phyloP scores from a whole-genome alignment of 2,888 invertebrate species.

The Tenthredo livida region DNA sequence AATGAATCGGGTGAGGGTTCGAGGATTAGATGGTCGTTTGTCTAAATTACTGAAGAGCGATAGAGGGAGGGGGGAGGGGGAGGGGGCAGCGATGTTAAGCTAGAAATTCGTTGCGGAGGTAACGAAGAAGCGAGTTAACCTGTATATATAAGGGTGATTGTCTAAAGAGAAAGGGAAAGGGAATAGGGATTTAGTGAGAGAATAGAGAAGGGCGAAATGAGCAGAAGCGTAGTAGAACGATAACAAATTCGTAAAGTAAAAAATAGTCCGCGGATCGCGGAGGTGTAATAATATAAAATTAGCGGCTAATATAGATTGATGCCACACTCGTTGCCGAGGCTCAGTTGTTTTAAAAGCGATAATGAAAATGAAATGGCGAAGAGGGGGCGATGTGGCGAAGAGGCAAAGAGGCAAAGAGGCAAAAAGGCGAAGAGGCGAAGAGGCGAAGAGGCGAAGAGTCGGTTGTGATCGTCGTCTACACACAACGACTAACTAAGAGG shows the following conservation, averaged over 20 bases:
- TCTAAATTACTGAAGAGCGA: conserved; percentile 49
- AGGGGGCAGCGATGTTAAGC: conserved; percentile 6
- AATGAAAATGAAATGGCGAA: conserved; percentile 76
- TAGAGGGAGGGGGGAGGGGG: too few species aligned
- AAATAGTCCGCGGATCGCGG: conserved; percentile 65
- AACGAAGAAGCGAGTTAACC: conserved; percentile 4
- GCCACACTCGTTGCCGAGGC: conserved; percentile 63
- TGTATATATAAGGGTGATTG: neutral
- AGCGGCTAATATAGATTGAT: conserved; percentile 76
- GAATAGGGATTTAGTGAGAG: conserved; percentile 20
- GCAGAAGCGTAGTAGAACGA: neutral
- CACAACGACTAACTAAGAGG: conserved; percentile 21
- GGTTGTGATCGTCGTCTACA: conserved; percentile 46
- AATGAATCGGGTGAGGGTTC: conserved; percentile 38
- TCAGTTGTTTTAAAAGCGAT: conserved; percentile 69
- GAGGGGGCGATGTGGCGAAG: conserved; percentile 54
- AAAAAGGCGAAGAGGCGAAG: conserved; percentile 41
- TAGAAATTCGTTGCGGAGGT: conserved; percentile 36
- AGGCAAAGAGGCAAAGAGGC: conserved; percentile 25
- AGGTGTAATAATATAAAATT: conserved; percentile 73
- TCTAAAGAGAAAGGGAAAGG: neutral
- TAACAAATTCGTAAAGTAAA: conserved; percentile 67
- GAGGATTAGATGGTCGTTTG: conserved; percentile 55
- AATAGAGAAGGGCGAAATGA: conserved; percentile 36
- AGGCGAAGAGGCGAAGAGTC: conserved; percentile 32